Percentiles rank a stretch among this genome's conserved stretches.
Evolutionary conservation across 2,888 invertebrate genomes (phyloP).

Genomic region (Drosophila crucigera): DNA sequence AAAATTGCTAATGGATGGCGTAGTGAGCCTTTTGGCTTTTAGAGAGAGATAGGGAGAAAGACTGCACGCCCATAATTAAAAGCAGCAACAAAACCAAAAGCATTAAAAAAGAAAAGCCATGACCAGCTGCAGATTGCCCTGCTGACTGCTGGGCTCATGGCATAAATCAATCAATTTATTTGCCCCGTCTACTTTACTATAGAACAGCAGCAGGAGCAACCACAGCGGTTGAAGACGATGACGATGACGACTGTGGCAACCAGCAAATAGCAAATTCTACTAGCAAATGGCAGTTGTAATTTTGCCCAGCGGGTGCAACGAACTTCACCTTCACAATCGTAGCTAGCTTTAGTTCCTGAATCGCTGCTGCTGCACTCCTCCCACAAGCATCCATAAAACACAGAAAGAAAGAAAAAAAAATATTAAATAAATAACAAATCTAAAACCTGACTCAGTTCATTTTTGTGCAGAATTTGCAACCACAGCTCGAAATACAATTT

Average conservation of each 20-base stretch:
- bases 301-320: constrained; percentile 62
- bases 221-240: constrained; percentile 9
- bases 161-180: constrained; percentile 82
- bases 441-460: constrained; percentile 34
- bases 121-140: constrained; percentile 43
- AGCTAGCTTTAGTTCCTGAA: constrained; percentile 54
- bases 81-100: constrained; percentile 58
- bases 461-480: constrained; percentile 28
- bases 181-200: constrained; percentile 46
- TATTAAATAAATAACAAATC: constrained; percentile 5
- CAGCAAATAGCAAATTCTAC: constrained; percentile 23
- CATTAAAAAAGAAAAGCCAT: constrained; percentile 42
- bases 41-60: not conserved
- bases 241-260: constrained; percentile 39
- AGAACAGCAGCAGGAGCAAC: constrained; percentile 5
- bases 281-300: constrained; percentile 33
- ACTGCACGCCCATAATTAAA: constrained; percentile 77
- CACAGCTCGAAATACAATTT: constrained; percentile 48
- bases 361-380: constrained; percentile 22
- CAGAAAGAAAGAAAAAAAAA: not conserved
- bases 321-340: constrained; percentile 61
- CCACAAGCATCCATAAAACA: constrained; percentile 22
- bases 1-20: constrained; percentile 76
- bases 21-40: constrained; percentile 44
- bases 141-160: constrained; percentile 55